These are phyloP conservation scores for Hippocampus barbouri DNA, from an alignment of 2,113 vertebrate species.

Conservation along the genomic window DNA sequence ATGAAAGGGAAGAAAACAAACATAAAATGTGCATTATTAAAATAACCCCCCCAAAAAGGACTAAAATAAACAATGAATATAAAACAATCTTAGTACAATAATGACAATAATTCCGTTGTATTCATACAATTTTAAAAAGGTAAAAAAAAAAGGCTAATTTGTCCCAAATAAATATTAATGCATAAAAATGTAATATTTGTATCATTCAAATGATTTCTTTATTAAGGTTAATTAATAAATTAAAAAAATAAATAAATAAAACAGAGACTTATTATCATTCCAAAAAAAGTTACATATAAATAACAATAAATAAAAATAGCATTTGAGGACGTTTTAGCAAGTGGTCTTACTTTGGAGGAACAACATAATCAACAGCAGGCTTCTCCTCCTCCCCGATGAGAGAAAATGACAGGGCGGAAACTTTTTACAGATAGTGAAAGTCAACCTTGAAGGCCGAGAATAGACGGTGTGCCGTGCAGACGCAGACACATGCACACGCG, in stretches of 20 bases:
- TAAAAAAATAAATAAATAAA: not conserved
- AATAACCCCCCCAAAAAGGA: too few relatives aligned
- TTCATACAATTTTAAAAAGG: too few relatives aligned
- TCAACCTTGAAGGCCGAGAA: constrained; percentile 6
- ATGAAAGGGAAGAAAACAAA: too few relatives aligned
- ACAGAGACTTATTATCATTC: not conserved
- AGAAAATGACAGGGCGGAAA: constrained; percentile 14
- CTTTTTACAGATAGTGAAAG: not conserved
- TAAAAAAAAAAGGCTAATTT: too few relatives aligned
- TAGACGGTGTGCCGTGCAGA: not conserved
- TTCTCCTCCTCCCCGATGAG: not conserved
- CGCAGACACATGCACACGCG: too few relatives aligned
- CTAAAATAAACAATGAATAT: too few relatives aligned
- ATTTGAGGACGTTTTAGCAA: not conserved
- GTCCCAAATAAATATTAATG: too few relatives aligned
- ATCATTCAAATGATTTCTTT: too few relatives aligned
- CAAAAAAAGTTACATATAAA: not conserved
- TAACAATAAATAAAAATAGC: not conserved
- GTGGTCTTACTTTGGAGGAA: not conserved
- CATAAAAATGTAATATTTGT: too few relatives aligned
- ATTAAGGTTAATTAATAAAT: not conserved
- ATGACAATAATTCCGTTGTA: too few relatives aligned
- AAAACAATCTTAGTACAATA: too few relatives aligned
- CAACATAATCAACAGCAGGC: constrained; percentile 7
- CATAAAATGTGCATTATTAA: too few relatives aligned